Conservation (phyloP, 2,113 vertebrate genomes). For the Eonycteris spelaea region DNA sequence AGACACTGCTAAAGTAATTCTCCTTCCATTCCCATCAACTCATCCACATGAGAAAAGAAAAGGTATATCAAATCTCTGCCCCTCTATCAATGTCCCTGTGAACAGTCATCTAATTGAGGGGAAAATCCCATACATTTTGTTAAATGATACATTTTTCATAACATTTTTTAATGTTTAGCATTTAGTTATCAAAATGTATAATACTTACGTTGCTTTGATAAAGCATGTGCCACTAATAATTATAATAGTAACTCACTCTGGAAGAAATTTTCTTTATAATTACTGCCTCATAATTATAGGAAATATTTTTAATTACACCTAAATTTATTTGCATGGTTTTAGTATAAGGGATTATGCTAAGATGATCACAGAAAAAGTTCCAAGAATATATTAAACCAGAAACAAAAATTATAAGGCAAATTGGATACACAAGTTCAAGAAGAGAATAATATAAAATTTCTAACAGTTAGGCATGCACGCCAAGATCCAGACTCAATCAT, state of each 20-base stretch:
- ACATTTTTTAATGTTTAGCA: conserved; percentile 26
- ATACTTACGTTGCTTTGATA: conserved; percentile 3
- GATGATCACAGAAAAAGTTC: conserved; percentile 56
- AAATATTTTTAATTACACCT: conserved; percentile 51
- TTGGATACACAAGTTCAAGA: neutral
- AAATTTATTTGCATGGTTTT: conserved; percentile 52
- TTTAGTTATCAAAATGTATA: conserved; percentile 28
- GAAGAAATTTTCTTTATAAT: conserved; percentile 52
- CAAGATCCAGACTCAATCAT: too few species aligned
- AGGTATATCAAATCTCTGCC: neutral
- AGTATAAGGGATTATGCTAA: conserved; percentile 10
- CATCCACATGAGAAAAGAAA: neutral
- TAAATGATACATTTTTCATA: conserved; percentile 43
- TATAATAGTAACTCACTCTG: conserved; percentile 35
- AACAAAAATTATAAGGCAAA: neutral
- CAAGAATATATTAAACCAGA: neutral
- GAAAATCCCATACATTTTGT: neutral
- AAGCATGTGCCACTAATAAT: conserved; percentile 10
- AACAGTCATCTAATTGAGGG: neutral
- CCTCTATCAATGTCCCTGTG: neutral
- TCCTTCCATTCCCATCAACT: neutral
- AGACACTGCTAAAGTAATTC: neutral
- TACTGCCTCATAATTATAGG: neutral
- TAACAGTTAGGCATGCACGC: neutral
- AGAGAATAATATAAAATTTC: conserved; percentile 11